Base-by-base conservation (phyloP, 2,113 vertebrate species). In the Varanus komodoensis region DNA sequence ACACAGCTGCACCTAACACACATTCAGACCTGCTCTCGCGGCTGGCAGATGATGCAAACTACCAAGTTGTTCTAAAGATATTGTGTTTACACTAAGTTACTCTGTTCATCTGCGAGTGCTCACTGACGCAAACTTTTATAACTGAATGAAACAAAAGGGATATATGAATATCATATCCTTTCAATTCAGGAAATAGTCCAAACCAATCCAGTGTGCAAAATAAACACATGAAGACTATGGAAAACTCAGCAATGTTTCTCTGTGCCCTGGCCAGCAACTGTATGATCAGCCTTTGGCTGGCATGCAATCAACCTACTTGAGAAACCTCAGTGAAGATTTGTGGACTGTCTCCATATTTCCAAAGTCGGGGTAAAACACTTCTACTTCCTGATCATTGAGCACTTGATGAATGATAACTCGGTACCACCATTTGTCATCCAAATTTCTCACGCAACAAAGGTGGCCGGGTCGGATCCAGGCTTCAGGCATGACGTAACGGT, bases 291-390 rank as follows among this genome's bases (percentile, higher is more conserved):
- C 8, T 32, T 57, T 79, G 8, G 1, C 25, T 21, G 34, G 0
- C 0, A 0, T 1, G 9, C 1, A 29, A 79, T 75, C 64, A 84
- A 97, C 98, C 94, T 96, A 99, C 99, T 99, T 99, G 82, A 99
- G 98, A 91, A 99, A 98, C 81, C 97, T 97, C 80, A 99, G 97
- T 6, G 91, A 94, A 74, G 95, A 95, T 29, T 93, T 98, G 11
- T 88, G 96, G 27, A 98, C 98, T n/a, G 92, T 80, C 0, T 92
- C 91, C 0, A 98, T 73, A 89, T 97, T 97, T 23, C 99, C 99
- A 6, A 97, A 99, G 94, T 99, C 99, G 0, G 97, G 97, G 6
- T 95, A 99, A 96, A 98, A 99, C 5, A 99, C 98, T 90, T 98
- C 96, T 0, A 99, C 98, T 75, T 98, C 95, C 34, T 96, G 94